Evolutionary conservation across 2,797 vertebrate genomes (phyloP), one percentile per base, ranked within the genome.

Genomic region (Buphagus erythrorhynchus): DNA sequence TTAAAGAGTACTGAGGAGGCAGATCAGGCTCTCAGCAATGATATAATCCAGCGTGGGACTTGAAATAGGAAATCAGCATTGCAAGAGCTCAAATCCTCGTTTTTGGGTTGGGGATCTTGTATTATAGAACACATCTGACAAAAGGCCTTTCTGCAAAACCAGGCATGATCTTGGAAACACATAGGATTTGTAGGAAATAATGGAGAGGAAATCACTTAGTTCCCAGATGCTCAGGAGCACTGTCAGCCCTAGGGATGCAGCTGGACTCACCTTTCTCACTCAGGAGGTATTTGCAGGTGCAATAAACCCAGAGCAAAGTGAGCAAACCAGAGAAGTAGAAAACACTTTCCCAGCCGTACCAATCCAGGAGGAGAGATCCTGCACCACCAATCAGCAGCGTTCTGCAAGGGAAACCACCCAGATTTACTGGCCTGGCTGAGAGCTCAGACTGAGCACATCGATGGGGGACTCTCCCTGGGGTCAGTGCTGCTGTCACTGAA

Each of bases 281-380:
- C 76, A 99, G 98, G 81, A 99, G 98, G 92, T 98, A 99, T 90
- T 98, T 99, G 98, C 98, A 99, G 98, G 99, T 98, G 71, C 98
- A 99, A 94, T 99, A 99, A 38, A 98, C 99, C 99, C 99, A 99
- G 49, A 99, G 96, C 88, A 99, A 94, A 4, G 99, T 99, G 67
- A 99, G 98, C 45, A 99, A 96, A 2, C 99, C 99, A 0, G 99
- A 98, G 92, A 99, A 97, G 54, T 99, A 99, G 97, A 99, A 99
- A 86, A 99, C 99, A 1, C 99, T 99, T 92, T 99, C 98, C 99
- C 99, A 99, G 93, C 99, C 98, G 0, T 98, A 99, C 96, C 98
- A 95, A 25, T 99, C 99, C 96, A 99, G 96, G 97, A 99, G 99
- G 78, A 99, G 97, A 35, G 99, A 99, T 52, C 99, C 99, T 15